Percentiles rank a stretch among this genome's conserved stretches.
Evolutionary conservation across 2,888 invertebrate genomes (phyloP).

Genomic region (Nasonovia ribisnigri): DNA sequence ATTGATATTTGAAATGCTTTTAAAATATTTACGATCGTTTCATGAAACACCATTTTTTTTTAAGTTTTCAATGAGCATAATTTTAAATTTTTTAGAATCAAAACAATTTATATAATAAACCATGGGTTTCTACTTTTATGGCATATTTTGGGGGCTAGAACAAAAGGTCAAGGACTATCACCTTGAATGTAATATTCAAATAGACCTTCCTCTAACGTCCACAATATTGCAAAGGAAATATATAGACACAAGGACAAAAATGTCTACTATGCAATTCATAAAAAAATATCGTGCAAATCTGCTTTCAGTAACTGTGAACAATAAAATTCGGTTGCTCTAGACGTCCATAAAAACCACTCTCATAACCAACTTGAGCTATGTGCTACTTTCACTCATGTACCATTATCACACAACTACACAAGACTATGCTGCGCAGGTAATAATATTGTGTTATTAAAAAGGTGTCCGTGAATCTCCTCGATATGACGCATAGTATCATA

Average conservation of each 20-base stretch:
- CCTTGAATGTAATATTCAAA: slow-evolving; percentile 34
- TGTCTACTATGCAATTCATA: neutral
- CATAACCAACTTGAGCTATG: slow-evolving; percentile 58
- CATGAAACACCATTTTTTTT: neutral
- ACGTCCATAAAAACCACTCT: slow-evolving; percentile 56
- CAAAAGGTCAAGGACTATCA: slow-evolving; percentile 38
- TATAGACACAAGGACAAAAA: neutral
- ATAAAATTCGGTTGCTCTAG: slow-evolving; percentile 52
- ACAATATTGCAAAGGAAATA: neutral
- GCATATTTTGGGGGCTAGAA: neutral
- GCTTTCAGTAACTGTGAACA: slow-evolving; percentile 44
- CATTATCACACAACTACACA: slow-evolving; percentile 40
- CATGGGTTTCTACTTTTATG: neutral
- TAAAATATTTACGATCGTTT: neutral
- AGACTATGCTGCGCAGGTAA: slow-evolving; percentile 27
- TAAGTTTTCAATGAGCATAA: neutral
- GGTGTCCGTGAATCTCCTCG: slow-evolving; percentile 19
- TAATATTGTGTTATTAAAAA: slow-evolving; percentile 47
- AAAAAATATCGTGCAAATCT: slow-evolving; percentile 48
- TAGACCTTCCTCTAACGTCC: slow-evolving; percentile 31
- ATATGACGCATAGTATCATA: neutral
- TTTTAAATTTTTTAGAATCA: neutral
- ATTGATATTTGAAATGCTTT: neutral
- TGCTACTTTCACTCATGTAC: slow-evolving; percentile 65
- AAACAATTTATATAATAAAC: neutral